Conservation (phyloP, 2,113 vertebrate genomes). For the Rissa tridactyla region DNA sequence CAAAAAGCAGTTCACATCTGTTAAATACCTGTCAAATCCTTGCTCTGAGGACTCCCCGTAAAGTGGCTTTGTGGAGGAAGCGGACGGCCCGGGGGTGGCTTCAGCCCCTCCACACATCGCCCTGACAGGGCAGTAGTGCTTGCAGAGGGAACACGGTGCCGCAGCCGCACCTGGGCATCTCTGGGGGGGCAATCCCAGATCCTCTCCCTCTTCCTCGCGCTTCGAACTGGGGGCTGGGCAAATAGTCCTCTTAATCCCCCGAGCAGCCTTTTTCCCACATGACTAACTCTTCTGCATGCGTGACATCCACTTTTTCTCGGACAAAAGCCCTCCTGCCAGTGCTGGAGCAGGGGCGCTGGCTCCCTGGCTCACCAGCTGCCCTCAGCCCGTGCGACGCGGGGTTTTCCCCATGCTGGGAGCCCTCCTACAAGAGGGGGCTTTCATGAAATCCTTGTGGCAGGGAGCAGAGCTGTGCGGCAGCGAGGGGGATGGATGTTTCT, state of each 20-base stretch:
- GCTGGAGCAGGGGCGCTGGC: not conserved
- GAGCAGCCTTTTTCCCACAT: slow-evolving; percentile 45
- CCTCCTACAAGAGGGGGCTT: not conserved
- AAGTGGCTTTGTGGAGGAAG: not conserved
- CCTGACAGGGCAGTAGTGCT: fast-evolving
- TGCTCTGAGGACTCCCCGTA: not conserved
- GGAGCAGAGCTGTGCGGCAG: not conserved
- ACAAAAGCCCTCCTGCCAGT: not conserved
- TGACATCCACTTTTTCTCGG: not conserved
- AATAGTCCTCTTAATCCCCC: not conserved
- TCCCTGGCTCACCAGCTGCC: not conserved
- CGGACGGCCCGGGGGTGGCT: not conserved
- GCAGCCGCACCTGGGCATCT: not conserved
- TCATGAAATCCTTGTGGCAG: fast-evolving
- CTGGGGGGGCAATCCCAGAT: not conserved
- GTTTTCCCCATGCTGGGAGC: not conserved
- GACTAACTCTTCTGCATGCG: slow-evolving; percentile 21
- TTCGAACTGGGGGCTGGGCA: not conserved
- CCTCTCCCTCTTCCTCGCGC: not conserved
- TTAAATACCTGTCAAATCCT: slow-evolving; percentile 18
- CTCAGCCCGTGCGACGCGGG: fast-evolving
- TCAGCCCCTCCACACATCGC: not conserved
- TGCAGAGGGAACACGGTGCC: not conserved
- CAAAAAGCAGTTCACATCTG: not conserved
- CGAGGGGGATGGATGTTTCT: fast-evolving